These are phyloP conservation scores for Drosophila trapezifrons DNA, from an alignment of 1,140 invertebrate species.

Conservation along the genomic window DNA sequence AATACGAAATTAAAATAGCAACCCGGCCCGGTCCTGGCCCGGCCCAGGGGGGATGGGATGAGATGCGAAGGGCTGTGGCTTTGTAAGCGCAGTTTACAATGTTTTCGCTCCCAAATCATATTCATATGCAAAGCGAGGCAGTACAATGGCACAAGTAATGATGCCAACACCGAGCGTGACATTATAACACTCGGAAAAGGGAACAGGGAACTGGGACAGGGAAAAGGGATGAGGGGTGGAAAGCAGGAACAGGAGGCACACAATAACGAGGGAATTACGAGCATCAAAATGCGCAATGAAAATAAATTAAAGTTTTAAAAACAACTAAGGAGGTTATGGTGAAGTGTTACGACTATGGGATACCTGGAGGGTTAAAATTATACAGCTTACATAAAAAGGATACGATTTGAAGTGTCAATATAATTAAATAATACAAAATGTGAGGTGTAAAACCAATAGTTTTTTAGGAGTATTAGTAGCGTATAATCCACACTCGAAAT, in stretches of 20 bases:
- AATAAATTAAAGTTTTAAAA: constrained; percentile 82
- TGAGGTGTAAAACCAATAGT: too few relatives aligned
- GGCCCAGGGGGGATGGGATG: constrained; percentile 8
- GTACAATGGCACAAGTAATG: constrained; percentile 73
- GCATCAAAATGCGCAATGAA: constrained; percentile 84
- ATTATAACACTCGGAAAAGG: constrained; percentile 49
- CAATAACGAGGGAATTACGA: constrained; percentile 82
- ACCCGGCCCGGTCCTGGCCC: constrained; percentile 17
- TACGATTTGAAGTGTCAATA: too few relatives aligned
- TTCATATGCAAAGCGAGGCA: constrained; percentile 77
- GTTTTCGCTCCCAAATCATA: constrained; percentile 71
- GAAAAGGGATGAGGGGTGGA: constrained; percentile 20
- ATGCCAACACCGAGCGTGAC: constrained; percentile 77
- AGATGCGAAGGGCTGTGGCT: constrained; percentile 45
- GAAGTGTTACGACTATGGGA: neutral
- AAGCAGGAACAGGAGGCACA: constrained; percentile 61
- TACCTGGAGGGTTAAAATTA: too few relatives aligned
- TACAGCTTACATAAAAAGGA: too few relatives aligned
- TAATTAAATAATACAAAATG: too few relatives aligned
- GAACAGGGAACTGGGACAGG: too few relatives aligned
- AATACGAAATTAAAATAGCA: constrained; percentile 78
- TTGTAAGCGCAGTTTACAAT: constrained; percentile 78
- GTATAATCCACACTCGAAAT: too few relatives aligned
- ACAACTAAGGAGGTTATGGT: neutral
- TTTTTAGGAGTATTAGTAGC: too few relatives aligned